These are phyloP conservation scores for Misgurnus mizolepis DNA, from an alignment of 2,113 vertebrate genomes.

Conservation along the genomic window DNA sequence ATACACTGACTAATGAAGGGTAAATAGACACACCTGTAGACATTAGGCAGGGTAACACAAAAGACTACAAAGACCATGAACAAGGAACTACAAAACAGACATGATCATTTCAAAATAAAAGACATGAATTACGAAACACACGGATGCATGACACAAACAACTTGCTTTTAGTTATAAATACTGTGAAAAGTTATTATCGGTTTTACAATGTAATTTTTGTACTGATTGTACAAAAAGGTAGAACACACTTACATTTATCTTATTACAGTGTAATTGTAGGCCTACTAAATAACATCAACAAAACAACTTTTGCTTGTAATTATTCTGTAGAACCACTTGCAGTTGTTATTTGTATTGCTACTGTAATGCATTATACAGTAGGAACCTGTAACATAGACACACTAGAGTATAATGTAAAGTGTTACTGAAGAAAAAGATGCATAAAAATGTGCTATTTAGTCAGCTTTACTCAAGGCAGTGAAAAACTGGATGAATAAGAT, in stretches of 20 bases:
- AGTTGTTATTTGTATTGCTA: not conserved
- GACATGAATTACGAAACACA: no score
- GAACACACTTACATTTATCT: not conserved
- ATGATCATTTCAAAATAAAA: no score
- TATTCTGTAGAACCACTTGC: no score
- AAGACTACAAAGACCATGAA: no score
- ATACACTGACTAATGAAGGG: no score
- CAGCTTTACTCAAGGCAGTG: not conserved
- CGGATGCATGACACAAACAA: no score
- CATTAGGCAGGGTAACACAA: no score
- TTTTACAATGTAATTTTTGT: not conserved
- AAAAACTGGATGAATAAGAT: slow-evolving; percentile 3
- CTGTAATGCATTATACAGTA: not conserved
- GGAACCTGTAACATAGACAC: not conserved
- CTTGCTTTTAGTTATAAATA: not conserved
- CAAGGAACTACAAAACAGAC: no score
- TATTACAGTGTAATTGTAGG: not conserved
- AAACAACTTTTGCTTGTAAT: not conserved
- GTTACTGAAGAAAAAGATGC: not conserved
- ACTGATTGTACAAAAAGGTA: no score
- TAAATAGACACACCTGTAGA: no score
- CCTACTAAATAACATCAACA: not conserved
- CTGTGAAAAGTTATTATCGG: not conserved
- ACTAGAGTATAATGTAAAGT: not conserved
- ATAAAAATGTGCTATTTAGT: not conserved